Evolutionary conservation across 1,140 invertebrate genomes (phyloP).

Genomic region (Panagrolaimus sp.): DNA sequence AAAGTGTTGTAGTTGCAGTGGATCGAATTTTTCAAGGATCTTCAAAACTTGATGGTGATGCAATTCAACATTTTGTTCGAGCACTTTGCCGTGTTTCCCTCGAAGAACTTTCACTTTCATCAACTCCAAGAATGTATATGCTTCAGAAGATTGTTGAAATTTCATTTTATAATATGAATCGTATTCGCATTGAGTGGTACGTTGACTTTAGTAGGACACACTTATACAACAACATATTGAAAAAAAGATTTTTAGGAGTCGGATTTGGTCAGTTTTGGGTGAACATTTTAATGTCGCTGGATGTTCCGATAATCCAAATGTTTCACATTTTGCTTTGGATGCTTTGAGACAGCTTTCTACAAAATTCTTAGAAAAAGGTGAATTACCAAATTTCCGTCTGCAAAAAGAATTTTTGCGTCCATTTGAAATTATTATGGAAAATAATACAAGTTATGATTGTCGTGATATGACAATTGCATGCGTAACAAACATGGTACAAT

Average conservation of each 20-base stretch:
- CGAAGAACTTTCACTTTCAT: slow-evolving; percentile 80
- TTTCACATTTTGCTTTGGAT: slow-evolving; percentile 94
- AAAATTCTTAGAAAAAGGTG: slow-evolving; percentile 99
- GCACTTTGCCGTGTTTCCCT: slow-evolving; percentile 85
- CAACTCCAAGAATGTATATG: slow-evolving; percentile 87
- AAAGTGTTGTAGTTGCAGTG: slow-evolving; percentile 96
- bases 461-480: slow-evolving; percentile 97
- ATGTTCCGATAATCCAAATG: slow-evolving; percentile 88
- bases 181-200: slow-evolving; percentile 92
- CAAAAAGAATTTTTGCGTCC: slow-evolving; percentile 98
- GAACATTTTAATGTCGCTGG: slow-evolving; percentile 70
- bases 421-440: slow-evolving; percentile 70
- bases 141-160: slow-evolving; percentile 99
- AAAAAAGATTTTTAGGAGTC: too few relatives aligned
- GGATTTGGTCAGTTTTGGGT: slow-evolving; percentile 79
- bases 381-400: slow-evolving; percentile 97
- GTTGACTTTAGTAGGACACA: too few relatives aligned
- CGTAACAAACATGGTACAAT: slow-evolving; percentile 78
- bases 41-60: slow-evolving; percentile 88
- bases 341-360: slow-evolving; percentile 92
- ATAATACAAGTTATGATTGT: slow-evolving; percentile 74
- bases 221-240: too few relatives aligned
- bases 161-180: slow-evolving; percentile 99
- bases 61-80: slow-evolving; percentile 94
- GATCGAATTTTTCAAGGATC: slow-evolving; percentile 86